Base-by-base conservation (phyloP, 2,888 invertebrate species). In the Lithodes maja region DNA sequence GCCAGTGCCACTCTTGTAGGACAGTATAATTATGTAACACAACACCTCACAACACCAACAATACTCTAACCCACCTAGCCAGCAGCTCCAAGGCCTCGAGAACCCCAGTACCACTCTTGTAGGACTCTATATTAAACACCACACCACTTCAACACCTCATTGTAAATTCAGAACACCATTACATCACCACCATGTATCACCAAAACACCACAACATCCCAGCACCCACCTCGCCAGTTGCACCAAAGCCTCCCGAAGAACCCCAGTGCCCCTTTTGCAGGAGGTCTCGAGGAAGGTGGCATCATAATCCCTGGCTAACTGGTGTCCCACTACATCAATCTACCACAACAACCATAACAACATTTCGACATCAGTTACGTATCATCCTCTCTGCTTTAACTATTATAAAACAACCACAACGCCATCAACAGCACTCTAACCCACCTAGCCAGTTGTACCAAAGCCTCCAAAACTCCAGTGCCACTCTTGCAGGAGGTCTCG, bases 401-500 rank as follows among this genome's bases (percentile, higher is more conserved):
- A 9, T 17, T 77, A 17, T 15, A 3, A 50, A n/a, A 54, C 54
- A 5, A 15, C 71, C 52, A 74, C 12, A 33, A 0, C 71, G 52
- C 54, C 54, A 54, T 9, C 53, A 33, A 2, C 17, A 78, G 52
- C 82, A 3, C 49, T 12, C 1, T 50, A 12, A 61, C 85, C 92
- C 92, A 94, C 94, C 93, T 93, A n/a, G 94, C 93, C 2, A 94
- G 92, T 69, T 93, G 92, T 50, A 93, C 92, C 1, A 94, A 81
- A n/a, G 94, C 93, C 75, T 94, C 93, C 50, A 93, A 87, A 53
- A 94, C 93, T 92, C 94, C 94, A 17, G 92, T 90, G 3, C 94
- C 94, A 5, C 93, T 93, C 92, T 94, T 94, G 74, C 94, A 93
- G 83, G 94, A 94, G 1, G 94, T 94, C 92, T 94, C 94, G 50